Conservation (phyloP, 1,140 invertebrate genomes). For the Pissodes strobi region DNA sequence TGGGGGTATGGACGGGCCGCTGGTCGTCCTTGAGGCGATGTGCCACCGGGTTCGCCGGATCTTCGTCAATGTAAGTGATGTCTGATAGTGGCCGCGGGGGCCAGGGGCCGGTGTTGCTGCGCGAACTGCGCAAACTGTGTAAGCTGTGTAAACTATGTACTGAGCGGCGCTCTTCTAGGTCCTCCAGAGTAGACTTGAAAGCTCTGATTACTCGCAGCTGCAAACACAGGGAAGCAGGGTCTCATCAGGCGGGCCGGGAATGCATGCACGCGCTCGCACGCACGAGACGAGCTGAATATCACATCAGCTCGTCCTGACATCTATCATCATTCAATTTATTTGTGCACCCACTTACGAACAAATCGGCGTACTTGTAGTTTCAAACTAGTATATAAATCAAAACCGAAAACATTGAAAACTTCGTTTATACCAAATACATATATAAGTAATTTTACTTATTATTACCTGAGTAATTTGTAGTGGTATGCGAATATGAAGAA, state of each 20-base stretch:
- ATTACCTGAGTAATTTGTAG: too few relatives aligned
- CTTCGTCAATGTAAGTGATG: constrained; percentile 91
- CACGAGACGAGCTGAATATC: constrained; percentile 3
- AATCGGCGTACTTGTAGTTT: too few relatives aligned
- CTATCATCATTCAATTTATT: constrained; percentile 8
- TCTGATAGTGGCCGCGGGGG: constrained; percentile 80
- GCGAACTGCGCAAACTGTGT: constrained; percentile 88
- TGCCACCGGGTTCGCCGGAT: constrained; percentile 65
- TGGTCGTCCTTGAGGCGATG: constrained; percentile 57
- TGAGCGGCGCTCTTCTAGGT: constrained; percentile 97
- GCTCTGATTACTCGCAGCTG: constrained; percentile 99
- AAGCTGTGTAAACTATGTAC: constrained; percentile 97
- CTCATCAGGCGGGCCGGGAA: constrained; percentile 52
- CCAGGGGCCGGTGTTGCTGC: constrained; percentile 75
- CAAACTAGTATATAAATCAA: too few relatives aligned
- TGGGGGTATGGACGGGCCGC: constrained; percentile 54
- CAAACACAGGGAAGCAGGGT: constrained; percentile 69
- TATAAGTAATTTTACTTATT: too few relatives aligned
- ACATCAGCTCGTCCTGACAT: constrained; percentile 3
- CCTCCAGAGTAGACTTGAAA: constrained; percentile 99
- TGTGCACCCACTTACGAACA: too few relatives aligned
- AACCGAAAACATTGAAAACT: too few relatives aligned
- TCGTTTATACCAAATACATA: too few relatives aligned
- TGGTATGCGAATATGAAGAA: too few relatives aligned
- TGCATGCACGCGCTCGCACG: constrained; percentile 46